Evolutionary conservation across 1,140 invertebrate genomes (phyloP).

Genomic region (Probaryconus sp.): DNA sequence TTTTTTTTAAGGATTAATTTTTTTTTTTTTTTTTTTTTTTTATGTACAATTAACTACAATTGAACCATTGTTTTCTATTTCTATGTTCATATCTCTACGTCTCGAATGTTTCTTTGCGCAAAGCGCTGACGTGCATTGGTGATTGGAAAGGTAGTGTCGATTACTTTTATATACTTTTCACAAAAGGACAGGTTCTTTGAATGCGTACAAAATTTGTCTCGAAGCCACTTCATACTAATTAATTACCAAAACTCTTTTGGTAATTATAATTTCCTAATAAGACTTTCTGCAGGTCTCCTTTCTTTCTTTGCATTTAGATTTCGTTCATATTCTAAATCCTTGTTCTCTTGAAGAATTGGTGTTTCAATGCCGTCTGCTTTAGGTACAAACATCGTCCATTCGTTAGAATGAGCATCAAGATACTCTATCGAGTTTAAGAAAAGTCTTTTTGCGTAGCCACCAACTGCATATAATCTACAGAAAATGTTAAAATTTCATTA

Average conservation of each 20-base stretch:
- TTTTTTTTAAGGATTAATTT: no score
- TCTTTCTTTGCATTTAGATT: background rate
- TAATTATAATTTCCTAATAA: background rate
- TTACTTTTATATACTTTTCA: slow-evolving; percentile 24
- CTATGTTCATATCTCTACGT: slow-evolving; percentile 6
- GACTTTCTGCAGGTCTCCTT: no score
- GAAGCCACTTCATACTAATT: background rate
- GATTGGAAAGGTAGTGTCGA: background rate
- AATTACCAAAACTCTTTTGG: slow-evolving; percentile 32
- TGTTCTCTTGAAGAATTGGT: slow-evolving; percentile 51
- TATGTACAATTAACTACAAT: slow-evolving; percentile 36
- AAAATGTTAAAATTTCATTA: slow-evolving; percentile 1
- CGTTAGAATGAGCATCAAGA: slow-evolving; percentile 83
- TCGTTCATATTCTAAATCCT: slow-evolving; percentile 14
- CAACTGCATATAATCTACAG: slow-evolving; percentile 85
- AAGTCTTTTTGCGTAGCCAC: slow-evolving; percentile 88
- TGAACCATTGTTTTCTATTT: slow-evolving; percentile 11
- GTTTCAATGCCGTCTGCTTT: slow-evolving; percentile 66
- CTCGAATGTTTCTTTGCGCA: background rate
- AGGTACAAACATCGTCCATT: slow-evolving; percentile 84
- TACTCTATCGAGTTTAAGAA: slow-evolving; percentile 92
- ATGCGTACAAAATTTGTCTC: slow-evolving; percentile 38
- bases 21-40: slow-evolving; percentile 5
- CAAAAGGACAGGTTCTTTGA: slow-evolving; percentile 23
- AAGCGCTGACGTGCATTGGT: background rate